Conservation (phyloP, 2,113 vertebrate species). For the Ariopsis seemanni region DNA sequence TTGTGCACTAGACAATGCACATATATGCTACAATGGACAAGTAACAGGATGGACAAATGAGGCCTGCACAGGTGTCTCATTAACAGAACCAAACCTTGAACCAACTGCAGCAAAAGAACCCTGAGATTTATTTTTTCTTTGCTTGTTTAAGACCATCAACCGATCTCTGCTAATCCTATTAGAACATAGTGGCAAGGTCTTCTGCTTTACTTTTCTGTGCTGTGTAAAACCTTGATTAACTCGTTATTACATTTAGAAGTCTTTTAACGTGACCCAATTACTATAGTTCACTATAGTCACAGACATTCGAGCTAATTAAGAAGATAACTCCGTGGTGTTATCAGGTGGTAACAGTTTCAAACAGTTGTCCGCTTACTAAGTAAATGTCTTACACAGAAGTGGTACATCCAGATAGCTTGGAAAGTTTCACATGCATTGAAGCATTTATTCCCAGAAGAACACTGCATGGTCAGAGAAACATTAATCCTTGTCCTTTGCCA, state of each 20-base stretch:
- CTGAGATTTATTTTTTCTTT: background rate
- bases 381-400: background rate
- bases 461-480: background rate
- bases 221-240: background rate
- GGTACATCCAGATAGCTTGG: background rate
- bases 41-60: background rate
- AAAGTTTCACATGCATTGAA: background rate
- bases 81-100: background rate
- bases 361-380: background rate
- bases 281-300: background rate
- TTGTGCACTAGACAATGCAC: background rate
- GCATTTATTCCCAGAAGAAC: background rate
- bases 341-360: background rate
- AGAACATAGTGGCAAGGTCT: background rate
- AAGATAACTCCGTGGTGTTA: background rate
- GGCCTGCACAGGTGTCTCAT: background rate
- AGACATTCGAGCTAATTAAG: background rate
- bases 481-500: background rate
- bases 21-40: background rate
- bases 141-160: background rate
- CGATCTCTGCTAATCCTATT: slow-evolving; percentile 21
- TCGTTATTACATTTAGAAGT: background rate
- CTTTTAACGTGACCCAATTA: background rate
- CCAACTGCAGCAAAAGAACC: background rate
- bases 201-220: background rate